Evolutionary conservation across 2,888 invertebrate species (phyloP).

Genomic region (Tethea ocularis): DNA sequence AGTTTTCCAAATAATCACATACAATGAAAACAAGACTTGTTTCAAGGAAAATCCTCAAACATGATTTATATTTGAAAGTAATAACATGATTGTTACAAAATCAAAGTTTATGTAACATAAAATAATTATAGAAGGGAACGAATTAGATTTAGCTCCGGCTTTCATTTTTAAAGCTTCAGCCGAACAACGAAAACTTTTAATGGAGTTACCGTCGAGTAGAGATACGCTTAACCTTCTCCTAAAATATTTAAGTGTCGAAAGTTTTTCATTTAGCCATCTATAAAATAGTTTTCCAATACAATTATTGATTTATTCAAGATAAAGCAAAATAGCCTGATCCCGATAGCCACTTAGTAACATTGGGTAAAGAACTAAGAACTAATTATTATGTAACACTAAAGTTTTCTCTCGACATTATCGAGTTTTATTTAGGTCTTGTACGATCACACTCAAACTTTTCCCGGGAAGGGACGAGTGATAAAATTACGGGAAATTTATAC

Average conservation of each 20-base stretch:
- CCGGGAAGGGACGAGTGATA: constrained; percentile 57
- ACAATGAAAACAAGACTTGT: constrained; percentile 1
- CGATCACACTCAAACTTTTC: constrained; percentile 40
- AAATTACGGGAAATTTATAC: constrained; percentile 71
- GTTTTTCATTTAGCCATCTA: background rate
- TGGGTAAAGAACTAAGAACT: constrained; percentile 19
- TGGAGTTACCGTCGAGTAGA: constrained; percentile 1
- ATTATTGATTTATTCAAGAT: background rate
- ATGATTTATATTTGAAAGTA: background rate
- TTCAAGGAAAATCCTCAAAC: background rate
- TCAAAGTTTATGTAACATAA: background rate
- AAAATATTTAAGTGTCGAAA: background rate
- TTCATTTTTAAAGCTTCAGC: background rate
- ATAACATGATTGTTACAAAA: background rate
- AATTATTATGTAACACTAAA: constrained; percentile 24
- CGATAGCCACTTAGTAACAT: background rate
- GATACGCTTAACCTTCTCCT: background rate
- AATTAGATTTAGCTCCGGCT: background rate
- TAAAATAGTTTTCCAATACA: background rate
- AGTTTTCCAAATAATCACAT: constrained; percentile 3
- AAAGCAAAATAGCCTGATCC: background rate
- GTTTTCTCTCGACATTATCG: constrained; percentile 36
- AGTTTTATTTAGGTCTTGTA: constrained; percentile 42
- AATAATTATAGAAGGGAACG: background rate
- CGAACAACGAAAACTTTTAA: background rate